Evolutionary conservation across 2,888 invertebrate species (phyloP).

Genomic region (Caenorhabditis virilis): DNA sequence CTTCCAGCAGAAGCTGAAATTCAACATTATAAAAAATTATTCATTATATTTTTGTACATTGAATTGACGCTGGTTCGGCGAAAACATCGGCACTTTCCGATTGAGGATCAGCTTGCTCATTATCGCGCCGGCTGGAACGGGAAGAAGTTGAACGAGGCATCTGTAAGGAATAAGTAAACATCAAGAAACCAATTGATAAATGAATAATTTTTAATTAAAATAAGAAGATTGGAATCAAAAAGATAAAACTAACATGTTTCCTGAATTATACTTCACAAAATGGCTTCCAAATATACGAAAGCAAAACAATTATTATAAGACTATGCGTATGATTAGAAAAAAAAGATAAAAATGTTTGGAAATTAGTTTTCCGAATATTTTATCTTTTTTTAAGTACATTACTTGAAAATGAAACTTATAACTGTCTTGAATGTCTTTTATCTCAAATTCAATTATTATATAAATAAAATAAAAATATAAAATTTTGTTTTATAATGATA

Average conservation of each 20-base stretch:
- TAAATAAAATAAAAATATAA: no score
- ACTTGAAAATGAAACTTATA: no score
- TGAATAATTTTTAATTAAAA: background rate
- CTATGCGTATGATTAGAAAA: no score
- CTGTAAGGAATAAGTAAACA: background rate
- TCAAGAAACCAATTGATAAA: background rate
- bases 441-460: no score
- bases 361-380: no score
- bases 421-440: no score
- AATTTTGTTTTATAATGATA: no score
- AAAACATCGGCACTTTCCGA: conserved; percentile 32
- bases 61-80: conserved; percentile 24
- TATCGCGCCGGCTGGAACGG: background rate
- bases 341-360: no score
- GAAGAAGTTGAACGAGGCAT: conserved; percentile 3
- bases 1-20: conserved; percentile 10
- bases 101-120: conserved; percentile 14
- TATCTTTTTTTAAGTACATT: no score
- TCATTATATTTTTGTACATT: conserved; percentile 5
- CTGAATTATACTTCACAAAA: background rate
- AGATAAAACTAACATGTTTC: background rate
- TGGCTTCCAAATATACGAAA: background rate
- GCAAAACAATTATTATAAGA: no score
- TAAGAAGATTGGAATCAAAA: background rate
- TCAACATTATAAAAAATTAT: background rate